Percentiles rank a stretch among this genome's conserved stretches.
phyloP scores from a whole-genome alignment of 2,888 invertebrate species.

The Lacanobia wlatinum region DNA sequence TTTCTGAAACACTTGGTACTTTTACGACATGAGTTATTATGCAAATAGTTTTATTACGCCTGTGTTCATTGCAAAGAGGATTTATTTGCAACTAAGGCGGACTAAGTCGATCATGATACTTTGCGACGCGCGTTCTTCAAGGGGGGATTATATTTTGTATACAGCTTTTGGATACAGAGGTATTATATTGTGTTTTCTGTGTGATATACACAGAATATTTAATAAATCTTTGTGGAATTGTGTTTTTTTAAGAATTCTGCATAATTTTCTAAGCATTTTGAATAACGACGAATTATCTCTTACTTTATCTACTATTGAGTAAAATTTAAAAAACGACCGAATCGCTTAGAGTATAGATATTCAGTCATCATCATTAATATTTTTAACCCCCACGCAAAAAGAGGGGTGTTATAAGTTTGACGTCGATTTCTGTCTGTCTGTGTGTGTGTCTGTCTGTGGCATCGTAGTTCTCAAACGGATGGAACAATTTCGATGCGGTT shows the following conservation, averaged over 20 bases:
- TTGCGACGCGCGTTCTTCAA: slow-evolving; percentile 43
- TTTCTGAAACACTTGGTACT: slow-evolving; percentile 55
- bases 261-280: neutral
- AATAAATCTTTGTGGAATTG: neutral
- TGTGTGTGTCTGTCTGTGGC: too few relatives aligned
- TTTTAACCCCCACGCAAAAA: too few relatives aligned
- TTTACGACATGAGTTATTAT: slow-evolving; percentile 64
- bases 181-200: slow-evolving; percentile 16
- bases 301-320: too few relatives aligned
- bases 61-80: slow-evolving; percentile 69
- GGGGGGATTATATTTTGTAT: slow-evolving; percentile 45
- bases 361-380: too few relatives aligned
- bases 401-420: too few relatives aligned
- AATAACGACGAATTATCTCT: too few relatives aligned
- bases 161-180: slow-evolving; percentile 30
- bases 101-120: slow-evolving; percentile 67
- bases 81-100: slow-evolving; percentile 67
- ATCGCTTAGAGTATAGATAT: too few relatives aligned
- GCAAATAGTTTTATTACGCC: slow-evolving; percentile 72
- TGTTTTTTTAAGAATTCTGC: neutral
- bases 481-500: too few relatives aligned
- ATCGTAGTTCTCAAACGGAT: too few relatives aligned
- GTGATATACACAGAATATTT: neutral
- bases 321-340: too few relatives aligned
- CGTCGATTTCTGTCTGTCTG: too few relatives aligned